Percentiles rank a stretch among this genome's conserved stretches.
Evolutionary conservation across 1,140 invertebrate genomes (phyloP).

Genomic region (Schlechtendalia chinensis): DNA sequence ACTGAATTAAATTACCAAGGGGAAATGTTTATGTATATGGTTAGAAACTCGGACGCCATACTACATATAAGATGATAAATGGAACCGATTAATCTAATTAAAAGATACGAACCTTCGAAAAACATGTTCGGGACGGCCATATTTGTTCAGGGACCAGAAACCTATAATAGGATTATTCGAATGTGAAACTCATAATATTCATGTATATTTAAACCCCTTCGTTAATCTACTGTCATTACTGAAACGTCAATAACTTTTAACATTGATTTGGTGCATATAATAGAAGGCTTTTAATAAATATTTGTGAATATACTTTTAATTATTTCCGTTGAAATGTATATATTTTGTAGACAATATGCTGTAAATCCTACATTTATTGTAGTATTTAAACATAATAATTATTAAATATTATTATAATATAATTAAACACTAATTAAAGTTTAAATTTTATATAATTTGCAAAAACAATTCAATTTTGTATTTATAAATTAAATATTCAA

Average conservation of each 20-base stretch:
- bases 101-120: not conserved
- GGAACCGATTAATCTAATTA: slow-evolving; percentile 13
- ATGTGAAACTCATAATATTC: not conserved
- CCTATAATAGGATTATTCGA: not conserved
- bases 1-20: not conserved
- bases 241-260: not conserved
- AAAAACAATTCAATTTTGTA: too few relatives aligned
- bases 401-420: too few relatives aligned
- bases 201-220: not conserved
- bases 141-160: not conserved
- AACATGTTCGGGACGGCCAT: not conserved
- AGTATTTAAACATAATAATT: too few relatives aligned
- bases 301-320: not conserved
- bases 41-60: not conserved
- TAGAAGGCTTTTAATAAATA: not conserved
- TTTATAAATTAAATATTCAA: too few relatives aligned
- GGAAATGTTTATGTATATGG: not conserved
- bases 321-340: too few relatives aligned
- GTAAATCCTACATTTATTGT: too few relatives aligned
- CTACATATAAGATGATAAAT: not conserved
- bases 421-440: too few relatives aligned
- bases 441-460: too few relatives aligned
- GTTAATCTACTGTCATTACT: not conserved
- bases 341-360: too few relatives aligned
- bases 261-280: not conserved